A percentile compares a stretch with the other conserved stretches of the same genome.
phyloP scores from a whole-genome alignment of 2,888 invertebrate genomes.

The Phalera bucephala region DNA sequence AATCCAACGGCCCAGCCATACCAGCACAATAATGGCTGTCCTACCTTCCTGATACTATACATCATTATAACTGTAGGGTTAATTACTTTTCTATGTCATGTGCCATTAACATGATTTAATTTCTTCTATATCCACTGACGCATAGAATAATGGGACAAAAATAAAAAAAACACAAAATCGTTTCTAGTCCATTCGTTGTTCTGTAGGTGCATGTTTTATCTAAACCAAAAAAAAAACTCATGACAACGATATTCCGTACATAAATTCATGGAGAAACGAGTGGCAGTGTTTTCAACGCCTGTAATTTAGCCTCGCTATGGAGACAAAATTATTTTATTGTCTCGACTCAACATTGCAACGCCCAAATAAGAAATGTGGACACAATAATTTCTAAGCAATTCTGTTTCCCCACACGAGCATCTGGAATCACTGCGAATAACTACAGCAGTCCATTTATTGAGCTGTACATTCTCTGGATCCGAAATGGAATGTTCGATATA shows the following conservation, averaged over 20 bases:
- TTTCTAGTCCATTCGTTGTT: slow-evolving; percentile 12
- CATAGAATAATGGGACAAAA: not conserved
- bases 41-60: slow-evolving; percentile 25
- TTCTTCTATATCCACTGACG: not conserved
- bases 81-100: slow-evolving; percentile 6
- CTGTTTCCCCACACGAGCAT: slow-evolving; percentile 39
- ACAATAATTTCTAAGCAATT: slow-evolving; percentile 40
- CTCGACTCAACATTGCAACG: slow-evolving; percentile 11
- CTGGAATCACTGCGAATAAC: slow-evolving; percentile 52
- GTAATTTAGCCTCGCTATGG: slow-evolving; percentile 29
- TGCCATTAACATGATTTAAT: slow-evolving; percentile 10
- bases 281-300: slow-evolving; percentile 26
- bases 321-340: slow-evolving; percentile 33
- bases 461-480: slow-evolving; percentile 42
- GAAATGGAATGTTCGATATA: slow-evolving; percentile 47
- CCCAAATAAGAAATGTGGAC: slow-evolving; percentile 31
- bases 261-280: slow-evolving; percentile 28
- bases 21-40: slow-evolving; percentile 25
- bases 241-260: slow-evolving; percentile 23
- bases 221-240: slow-evolving; percentile 30
- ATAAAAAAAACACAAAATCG: no score
- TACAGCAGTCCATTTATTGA: slow-evolving; percentile 38
- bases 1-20: slow-evolving; percentile 22
- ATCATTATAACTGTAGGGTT: slow-evolving; percentile 2
- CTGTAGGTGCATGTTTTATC: slow-evolving; percentile 13